Conservation (phyloP, 2,797 vertebrate genomes). For the Arctocebus calabarensis region DNA sequence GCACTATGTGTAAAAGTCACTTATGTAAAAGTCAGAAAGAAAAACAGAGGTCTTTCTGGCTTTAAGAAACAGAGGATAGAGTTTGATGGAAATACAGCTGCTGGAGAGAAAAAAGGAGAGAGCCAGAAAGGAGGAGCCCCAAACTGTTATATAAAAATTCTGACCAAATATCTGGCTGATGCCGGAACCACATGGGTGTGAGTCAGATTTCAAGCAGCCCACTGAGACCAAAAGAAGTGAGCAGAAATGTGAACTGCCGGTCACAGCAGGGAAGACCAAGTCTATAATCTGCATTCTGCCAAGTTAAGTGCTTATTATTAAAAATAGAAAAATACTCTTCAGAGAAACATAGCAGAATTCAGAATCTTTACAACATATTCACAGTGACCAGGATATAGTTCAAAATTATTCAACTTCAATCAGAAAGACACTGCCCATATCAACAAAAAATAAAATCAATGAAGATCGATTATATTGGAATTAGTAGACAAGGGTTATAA, state of each 20-base stretch:
- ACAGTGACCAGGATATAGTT: neutral
- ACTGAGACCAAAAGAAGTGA: neutral
- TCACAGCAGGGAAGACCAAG: neutral
- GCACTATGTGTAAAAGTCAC: neutral
- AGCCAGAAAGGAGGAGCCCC: neutral
- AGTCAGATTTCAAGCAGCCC: neutral
- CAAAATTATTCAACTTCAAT: neutral
- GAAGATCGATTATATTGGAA: neutral
- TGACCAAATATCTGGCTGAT: neutral
- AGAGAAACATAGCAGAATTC: neutral
- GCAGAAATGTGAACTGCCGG: neutral
- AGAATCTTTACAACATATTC: neutral
- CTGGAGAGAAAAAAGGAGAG: neutral
- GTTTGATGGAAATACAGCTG: neutral
- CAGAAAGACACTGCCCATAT: neutral
- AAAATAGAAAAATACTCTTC: neutral
- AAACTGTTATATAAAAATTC: neutral
- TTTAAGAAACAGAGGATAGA: neutral
- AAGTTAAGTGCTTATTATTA: neutral
- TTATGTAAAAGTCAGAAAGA: too few species aligned
- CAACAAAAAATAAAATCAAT: slow-evolving; percentile 44
- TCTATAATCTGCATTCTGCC: neutral
- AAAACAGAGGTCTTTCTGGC: neutral
- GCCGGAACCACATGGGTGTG: neutral
- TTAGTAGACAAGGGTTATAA: neutral